These are phyloP conservation scores for Hydrozoanthus gracilis DNA, from an alignment of 92 coral and sea anemone genomes.

Conservation along the genomic window DNA sequence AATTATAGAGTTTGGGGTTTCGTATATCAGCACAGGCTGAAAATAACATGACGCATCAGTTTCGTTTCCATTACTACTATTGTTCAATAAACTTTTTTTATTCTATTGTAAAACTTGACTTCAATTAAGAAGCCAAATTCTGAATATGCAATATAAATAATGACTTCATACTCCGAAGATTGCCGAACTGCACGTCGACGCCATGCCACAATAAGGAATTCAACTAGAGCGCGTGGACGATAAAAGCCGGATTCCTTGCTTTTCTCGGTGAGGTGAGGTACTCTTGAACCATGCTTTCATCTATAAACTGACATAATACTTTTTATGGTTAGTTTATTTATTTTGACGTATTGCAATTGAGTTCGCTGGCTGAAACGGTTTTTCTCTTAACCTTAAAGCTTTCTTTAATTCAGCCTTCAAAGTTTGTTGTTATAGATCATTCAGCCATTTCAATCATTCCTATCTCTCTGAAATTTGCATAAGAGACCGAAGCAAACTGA, in stretches of 20 bases:
- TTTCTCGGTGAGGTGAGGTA: conserved; percentile 20
- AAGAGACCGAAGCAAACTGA: conserved; percentile 21
- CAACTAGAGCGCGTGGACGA: not conserved
- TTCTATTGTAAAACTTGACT: not conserved
- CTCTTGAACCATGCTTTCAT: conserved; percentile 9
- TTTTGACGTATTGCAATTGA: conserved; percentile 32
- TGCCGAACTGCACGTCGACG: conserved; percentile 18
- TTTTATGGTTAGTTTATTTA: conserved; percentile 36
- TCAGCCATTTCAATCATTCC: conserved; percentile 29
- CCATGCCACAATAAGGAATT: not conserved
- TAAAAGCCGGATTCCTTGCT: not conserved
- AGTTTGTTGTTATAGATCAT: not conserved
- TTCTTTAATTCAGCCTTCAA: conserved; percentile 5
- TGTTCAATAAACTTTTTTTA: not conserved
- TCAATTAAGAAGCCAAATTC: not conserved
- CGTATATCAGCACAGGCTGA: not conserved
- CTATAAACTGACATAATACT: conserved; percentile 11
- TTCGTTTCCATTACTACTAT: not conserved
- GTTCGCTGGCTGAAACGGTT: conserved; percentile 28
- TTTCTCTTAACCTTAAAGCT: not conserved
- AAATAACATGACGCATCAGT: conserved; percentile 9
- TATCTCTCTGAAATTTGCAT: conserved; percentile 35
- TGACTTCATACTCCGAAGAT: not conserved
- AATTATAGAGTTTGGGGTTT: not conserved
- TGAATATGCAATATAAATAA: conserved; percentile 17